Evolutionary conservation across 2,888 invertebrate species (phyloP).

Genomic region (Parnassius apollo): DNA sequence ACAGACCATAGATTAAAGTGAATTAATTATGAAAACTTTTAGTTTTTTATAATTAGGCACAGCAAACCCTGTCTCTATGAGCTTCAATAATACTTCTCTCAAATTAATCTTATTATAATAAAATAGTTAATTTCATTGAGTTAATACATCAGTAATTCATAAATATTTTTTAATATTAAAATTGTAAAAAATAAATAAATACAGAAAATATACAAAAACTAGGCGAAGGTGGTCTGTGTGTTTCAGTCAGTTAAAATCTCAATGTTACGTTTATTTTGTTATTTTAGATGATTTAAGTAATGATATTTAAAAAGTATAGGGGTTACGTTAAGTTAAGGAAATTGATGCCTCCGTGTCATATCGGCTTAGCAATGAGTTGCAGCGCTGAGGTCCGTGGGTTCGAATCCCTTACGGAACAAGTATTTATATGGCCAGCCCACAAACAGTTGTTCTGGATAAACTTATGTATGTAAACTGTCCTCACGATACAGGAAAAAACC

Average conservation of each 20-base stretch:
- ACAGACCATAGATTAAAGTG: background rate
- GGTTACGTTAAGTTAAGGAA: too few relatives aligned
- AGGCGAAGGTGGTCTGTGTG: conserved; percentile 12
- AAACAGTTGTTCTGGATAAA: too few relatives aligned
- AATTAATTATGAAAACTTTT: conserved; percentile 5
- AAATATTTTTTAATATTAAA: conserved; percentile 6
- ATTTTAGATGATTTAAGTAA: background rate
- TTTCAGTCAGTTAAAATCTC: background rate
- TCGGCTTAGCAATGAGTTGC: too few relatives aligned
- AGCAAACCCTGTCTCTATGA: conserved; percentile 16
- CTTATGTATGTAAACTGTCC: too few relatives aligned
- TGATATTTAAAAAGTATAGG: too few relatives aligned
- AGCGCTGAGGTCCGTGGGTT: too few relatives aligned
- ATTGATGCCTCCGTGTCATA: too few relatives aligned
- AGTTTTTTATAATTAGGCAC: conserved; percentile 5
- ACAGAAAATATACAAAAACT: conserved; percentile 10
- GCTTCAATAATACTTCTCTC: conserved; percentile 21
- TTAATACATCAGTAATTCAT: conserved; percentile 21
- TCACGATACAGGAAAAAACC: too few relatives aligned
- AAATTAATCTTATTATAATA: conserved; percentile 8
- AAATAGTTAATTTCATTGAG: background rate
- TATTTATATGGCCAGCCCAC: too few relatives aligned
- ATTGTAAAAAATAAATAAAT: background rate
- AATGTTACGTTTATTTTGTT: background rate
- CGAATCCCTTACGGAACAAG: too few relatives aligned